Conservation (phyloP, 35 echinoderm and acorn worm genomes). For the Ophiothrix spiculata region DNA sequence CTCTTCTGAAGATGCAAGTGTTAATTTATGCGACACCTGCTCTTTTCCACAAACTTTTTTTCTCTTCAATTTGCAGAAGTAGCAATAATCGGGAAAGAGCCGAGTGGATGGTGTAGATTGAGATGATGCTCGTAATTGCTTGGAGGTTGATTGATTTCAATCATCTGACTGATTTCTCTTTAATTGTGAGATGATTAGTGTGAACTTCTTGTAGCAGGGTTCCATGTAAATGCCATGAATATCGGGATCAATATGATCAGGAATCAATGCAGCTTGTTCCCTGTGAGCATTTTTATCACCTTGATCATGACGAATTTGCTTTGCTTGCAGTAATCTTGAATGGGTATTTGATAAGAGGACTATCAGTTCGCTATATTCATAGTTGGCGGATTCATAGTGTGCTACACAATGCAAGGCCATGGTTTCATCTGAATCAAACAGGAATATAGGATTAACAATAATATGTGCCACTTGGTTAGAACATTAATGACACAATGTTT, state of each 20-base stretch:
- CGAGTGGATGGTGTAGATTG: neutral
- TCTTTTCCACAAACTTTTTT: neutral
- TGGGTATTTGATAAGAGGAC: conserved; percentile 13
- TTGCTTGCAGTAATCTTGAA: no score
- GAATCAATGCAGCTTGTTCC: conserved; percentile 27
- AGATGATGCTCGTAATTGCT: neutral
- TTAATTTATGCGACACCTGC: neutral
- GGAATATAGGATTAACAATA: neutral
- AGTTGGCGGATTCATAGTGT: conserved; percentile 14
- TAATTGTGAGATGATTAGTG: conserved; percentile 29
- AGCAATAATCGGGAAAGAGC: neutral
- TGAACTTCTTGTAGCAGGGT: conserved; percentile 37
- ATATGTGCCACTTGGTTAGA: neutral
- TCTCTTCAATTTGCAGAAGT: neutral
- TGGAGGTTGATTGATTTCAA: conserved; percentile 10
- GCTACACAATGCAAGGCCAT: conserved; percentile 21
- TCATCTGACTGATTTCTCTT: conserved; percentile 23
- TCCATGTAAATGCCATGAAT: conserved; percentile 20
- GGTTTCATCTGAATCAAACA: neutral
- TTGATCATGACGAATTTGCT: neutral
- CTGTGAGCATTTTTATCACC: conserved; percentile 13
- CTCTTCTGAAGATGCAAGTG: neutral
- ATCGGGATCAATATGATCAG: no score
- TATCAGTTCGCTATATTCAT: conserved; percentile 20
- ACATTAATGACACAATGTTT: neutral